These are phyloP conservation scores for Channa argus DNA, from an alignment of 2,113 vertebrate genomes.

Conservation along the genomic window DNA sequence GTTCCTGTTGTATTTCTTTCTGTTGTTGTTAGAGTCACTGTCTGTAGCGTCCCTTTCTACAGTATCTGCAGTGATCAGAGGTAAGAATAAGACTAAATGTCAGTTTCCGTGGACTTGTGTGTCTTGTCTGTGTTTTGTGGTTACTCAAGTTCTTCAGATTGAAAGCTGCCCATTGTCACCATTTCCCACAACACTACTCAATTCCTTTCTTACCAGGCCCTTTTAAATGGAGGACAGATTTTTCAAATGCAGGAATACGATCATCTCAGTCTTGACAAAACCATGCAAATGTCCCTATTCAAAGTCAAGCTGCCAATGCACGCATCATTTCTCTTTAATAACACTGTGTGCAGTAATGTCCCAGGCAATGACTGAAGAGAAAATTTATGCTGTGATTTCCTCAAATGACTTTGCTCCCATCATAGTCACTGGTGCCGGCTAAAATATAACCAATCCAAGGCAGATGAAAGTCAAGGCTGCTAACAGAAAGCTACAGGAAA, in stretches of 20 bases:
- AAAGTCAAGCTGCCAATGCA: slow-evolving; percentile 37
- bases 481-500: slow-evolving; percentile 14
- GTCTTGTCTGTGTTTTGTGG: slow-evolving; percentile 46
- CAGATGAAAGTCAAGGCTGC: slow-evolving; percentile 1
- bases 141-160: slow-evolving; percentile 20
- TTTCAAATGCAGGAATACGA: slow-evolving; percentile 15
- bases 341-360: slow-evolving; percentile 53
- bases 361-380: slow-evolving; percentile 32
- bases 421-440: slow-evolving; percentile 12
- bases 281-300: slow-evolving; percentile 39
- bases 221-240: slow-evolving; percentile 23
- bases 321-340: slow-evolving; percentile 64
- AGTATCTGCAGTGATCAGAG: slow-evolving; percentile 52
- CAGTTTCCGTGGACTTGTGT: slow-evolving; percentile 34
- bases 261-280: slow-evolving; percentile 45
- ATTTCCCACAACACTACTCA: not conserved
- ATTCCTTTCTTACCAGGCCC: slow-evolving; percentile 3
- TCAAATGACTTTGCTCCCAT: slow-evolving; percentile 42
- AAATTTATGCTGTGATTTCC: slow-evolving; percentile 63
- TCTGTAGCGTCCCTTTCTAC: no score
- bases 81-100: slow-evolving; percentile 68
- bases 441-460: slow-evolving; percentile 21
- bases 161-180: slow-evolving; percentile 4
- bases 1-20: slow-evolving; percentile 15
- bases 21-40: slow-evolving; percentile 22